Evolutionary conservation across 2,888 invertebrate genomes (phyloP), one percentile per base, ranked within the genome.

Genomic region (Hypolimnas misippus): DNA sequence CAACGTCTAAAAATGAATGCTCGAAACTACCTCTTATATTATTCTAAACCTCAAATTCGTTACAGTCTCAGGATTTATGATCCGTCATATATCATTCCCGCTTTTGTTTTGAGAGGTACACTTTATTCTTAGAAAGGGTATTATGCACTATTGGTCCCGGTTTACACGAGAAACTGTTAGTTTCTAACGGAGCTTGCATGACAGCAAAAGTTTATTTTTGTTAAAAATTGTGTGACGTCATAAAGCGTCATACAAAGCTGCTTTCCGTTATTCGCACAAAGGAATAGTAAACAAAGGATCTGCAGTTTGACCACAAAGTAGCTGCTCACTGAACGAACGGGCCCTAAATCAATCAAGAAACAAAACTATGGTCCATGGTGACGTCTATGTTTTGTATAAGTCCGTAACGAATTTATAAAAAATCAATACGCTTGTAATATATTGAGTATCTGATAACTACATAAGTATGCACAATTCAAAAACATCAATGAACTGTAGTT

Each of bases 91-190:
- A 87, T 90, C 84, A 83, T 79, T 69, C 72, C 72, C 75, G 72
- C 78, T 78, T 83, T 90, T 89, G 86, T 89, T 81, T 78, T 77
- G 68, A 58, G 74, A 73, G 78, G 80, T 74, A 84, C 83, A 82
- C 83, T 84, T 68, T 73, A 90, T 89, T 89, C 76, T 55, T 82
- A 88, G 89, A 90, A 73, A 74, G 74, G 70, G 71, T 73, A 77
- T 79, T 80, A 66, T 57, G 61, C 66, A 86, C 84, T 84, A 83
- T 78, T 76, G 83, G 75, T 87, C 86, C 88, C 86, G 88, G 84
- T 89, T 89, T 85, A 92, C 92, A 80, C 86, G 77, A 83, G 82
- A 78, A 83, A 87, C 91, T 86, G 91, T 92, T 92, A 90, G 73
- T 76, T 76, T 73, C 75, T 83, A 86, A 81, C 84, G 84, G 83